Conservation (phyloP, 2,113 vertebrate genomes). For the Oreotragus oreotragus region DNA sequence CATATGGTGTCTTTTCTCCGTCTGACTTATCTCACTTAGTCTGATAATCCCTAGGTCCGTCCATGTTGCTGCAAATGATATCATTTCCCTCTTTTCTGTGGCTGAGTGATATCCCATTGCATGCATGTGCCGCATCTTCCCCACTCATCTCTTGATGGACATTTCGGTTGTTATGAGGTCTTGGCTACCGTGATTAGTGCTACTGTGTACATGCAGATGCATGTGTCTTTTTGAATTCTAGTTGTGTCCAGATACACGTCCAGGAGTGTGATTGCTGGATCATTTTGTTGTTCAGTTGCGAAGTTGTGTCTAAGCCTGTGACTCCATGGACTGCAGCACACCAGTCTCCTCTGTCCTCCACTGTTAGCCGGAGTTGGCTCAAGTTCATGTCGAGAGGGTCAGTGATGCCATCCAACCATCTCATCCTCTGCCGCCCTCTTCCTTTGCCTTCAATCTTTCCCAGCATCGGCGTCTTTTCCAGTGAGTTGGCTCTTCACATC, state of each 20-base stretch:
- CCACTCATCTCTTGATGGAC: background rate
- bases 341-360: background rate
- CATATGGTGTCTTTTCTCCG: background rate
- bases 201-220: background rate
- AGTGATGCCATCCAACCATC: background rate
- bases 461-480: background rate
- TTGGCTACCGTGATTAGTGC: background rate
- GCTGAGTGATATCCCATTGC: background rate
- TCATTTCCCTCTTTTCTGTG: background rate
- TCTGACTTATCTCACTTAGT: background rate
- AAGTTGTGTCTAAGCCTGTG: background rate
- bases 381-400: background rate
- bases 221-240: background rate
- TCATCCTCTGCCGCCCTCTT: background rate
- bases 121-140: rapidly evolving
- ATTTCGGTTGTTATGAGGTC: background rate
- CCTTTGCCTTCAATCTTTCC: background rate
- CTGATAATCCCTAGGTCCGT: background rate
- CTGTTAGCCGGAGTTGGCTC: background rate
- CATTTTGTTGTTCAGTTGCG: background rate
- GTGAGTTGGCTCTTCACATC: background rate
- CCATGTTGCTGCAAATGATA: background rate
- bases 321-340: background rate
- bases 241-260: background rate
- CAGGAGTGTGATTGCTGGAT: background rate